These are phyloP conservation scores for Lepidothrix coronata DNA, from an alignment of 2,113 vertebrate genomes.

Conservation along the genomic window DNA sequence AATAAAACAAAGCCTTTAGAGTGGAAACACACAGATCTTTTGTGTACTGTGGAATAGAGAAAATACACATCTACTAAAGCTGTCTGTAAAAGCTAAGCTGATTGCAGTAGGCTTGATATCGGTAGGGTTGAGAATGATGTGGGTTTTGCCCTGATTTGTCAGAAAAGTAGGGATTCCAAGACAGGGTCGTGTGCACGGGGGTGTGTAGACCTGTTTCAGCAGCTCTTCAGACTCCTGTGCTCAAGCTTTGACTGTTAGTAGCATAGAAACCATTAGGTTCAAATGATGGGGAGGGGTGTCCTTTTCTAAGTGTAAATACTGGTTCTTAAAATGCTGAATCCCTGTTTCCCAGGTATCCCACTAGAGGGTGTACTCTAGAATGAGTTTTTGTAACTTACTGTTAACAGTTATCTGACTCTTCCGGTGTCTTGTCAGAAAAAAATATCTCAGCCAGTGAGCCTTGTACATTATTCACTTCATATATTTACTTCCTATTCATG, in stretches of 20 bases:
- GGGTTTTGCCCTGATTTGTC: neutral
- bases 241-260: neutral
- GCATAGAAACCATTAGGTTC: neutral
- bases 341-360: neutral
- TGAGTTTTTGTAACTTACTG: neutral
- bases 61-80: neutral
- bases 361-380: neutral
- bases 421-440: neutral
- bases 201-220: neutral
- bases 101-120: neutral
- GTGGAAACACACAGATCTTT: neutral
- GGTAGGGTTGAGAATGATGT: neutral
- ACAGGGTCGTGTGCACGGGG: neutral
- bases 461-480: neutral
- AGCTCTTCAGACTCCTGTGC: neutral
- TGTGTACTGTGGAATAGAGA: neutral
- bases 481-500: neutral
- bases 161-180: neutral
- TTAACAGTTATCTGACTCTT: neutral
- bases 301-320: neutral
- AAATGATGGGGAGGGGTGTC: neutral
- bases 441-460: neutral
- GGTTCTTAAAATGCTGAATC: neutral
- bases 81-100: neutral
- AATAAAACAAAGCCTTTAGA: neutral